A percentile compares a stretch with the other conserved stretches of the same genome.
phyloP scores from a whole-genome alignment of 2,888 invertebrate genomes.

The Ceramica pisi region DNA sequence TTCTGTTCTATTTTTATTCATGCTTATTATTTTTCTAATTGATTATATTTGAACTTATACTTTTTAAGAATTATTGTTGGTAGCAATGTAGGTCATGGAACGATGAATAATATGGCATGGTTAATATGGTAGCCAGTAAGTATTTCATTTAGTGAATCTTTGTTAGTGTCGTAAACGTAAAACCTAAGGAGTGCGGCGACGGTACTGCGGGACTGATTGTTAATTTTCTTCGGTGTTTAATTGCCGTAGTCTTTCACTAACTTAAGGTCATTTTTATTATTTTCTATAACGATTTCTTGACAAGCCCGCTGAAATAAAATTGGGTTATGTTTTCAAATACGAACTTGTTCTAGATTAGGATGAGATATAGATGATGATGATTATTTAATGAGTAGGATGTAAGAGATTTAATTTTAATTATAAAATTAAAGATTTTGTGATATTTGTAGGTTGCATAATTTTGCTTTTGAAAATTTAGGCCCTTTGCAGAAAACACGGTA shows the following conservation, averaged over 20 bases:
- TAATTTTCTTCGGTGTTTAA: conserved; percentile 25
- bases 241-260: conserved; percentile 13
- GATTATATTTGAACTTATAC: conserved; percentile 41
- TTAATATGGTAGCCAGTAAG: conserved; percentile 21
- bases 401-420: no score
- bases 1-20: background rate
- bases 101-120: conserved; percentile 35
- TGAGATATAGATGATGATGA: no score
- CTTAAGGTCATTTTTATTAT: conserved; percentile 20
- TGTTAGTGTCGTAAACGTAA: conserved; percentile 22
- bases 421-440: no score
- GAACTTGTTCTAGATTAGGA: background rate
- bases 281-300: background rate
- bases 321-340: background rate
- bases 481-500: no score
- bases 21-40: no score
- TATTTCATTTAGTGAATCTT: conserved; percentile 21
- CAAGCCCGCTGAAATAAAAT: background rate
- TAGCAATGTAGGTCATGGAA: conserved; percentile 64
- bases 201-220: conserved; percentile 15
- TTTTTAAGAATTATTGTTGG: conserved; percentile 44
- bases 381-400: no score
- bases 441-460: no score
- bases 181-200: conserved; percentile 19
- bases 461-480: no score